Base-by-base conservation (phyloP, 2,888 invertebrate genomes). In the Diaprepes abbreviatus region DNA sequence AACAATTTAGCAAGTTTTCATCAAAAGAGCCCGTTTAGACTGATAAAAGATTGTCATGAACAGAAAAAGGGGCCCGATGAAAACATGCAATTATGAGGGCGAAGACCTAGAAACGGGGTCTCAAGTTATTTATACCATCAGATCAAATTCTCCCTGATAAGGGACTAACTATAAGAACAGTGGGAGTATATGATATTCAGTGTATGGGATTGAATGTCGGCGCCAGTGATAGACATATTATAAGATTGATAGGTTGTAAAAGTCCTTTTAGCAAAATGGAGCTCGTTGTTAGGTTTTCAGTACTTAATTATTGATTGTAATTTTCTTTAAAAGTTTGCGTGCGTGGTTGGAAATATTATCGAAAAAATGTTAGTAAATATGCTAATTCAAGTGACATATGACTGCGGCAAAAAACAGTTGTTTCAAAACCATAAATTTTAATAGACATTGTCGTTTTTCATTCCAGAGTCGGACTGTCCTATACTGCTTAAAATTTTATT, bases 151-250 rank as follows among this genome's bases (percentile, higher is more conserved):
- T 12, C 57, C 57, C 38, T 14, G 57, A 57, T 57, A 57, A 57
- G 57, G n/a, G 24, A 38, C 38, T 21, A 10, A 24, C 24, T 24
- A 24, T 12, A 24, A 10, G 7, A 24, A 9, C 1, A 35, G 7
- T 7, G 38, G 38, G 57, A 36, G 12, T 57, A 38, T 35, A 21
- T 36, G 33, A 38, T 38, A 16, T 33, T 57, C 57, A 36, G 57
- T 4, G 12, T 9, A 24, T 38, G 36, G 19, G 33, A 65, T 65
- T 65, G 33, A 33, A 24, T 57, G 55, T 43, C 57, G 65, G 65
- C 65, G 65, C 65, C 65, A 65, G 65, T 64, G 55, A 64, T 43
- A 43, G 64, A 33, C 65, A 48, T 65, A 35, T 64, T 35, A 45
- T 57, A 57, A 48, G 65, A 55, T 65, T 65, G 65, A 65, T 65